Evolutionary conservation across 2,797 vertebrate genomes (phyloP).

Genomic region (Sarcoramphus papa): DNA sequence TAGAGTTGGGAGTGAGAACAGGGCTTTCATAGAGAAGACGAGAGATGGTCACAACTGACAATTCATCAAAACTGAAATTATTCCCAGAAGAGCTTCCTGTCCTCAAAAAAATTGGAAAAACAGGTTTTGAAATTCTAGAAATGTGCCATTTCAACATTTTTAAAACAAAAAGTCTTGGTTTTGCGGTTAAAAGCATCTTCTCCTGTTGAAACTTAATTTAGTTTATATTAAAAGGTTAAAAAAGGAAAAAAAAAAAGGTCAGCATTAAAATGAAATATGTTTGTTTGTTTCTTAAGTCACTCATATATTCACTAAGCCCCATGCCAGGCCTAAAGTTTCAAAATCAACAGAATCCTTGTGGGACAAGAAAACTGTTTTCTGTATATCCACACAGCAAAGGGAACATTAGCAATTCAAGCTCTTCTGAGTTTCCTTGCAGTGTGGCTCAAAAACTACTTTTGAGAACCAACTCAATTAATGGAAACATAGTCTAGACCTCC

Average conservation of each 20-base stretch:
- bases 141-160: not conserved
- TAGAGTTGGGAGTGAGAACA: not conserved
- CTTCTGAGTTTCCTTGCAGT: not conserved
- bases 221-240: not conserved
- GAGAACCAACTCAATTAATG: not conserved
- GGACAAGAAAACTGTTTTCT: not conserved
- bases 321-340: not conserved
- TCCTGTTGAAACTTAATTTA: not conserved
- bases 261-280: not conserved
- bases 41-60: not conserved
- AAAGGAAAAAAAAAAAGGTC: not conserved
- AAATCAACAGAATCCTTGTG: not conserved
- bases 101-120: not conserved
- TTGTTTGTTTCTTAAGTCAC: not conserved
- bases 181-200: not conserved
- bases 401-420: not conserved
- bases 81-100: not conserved
- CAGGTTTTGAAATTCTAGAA: conserved; percentile 13
- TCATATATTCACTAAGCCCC: not conserved
- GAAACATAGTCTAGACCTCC: not conserved
- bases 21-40: not conserved
- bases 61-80: conserved; percentile 1
- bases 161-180: not conserved
- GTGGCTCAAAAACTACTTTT: not conserved
- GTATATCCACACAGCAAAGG: not conserved